Conservation (phyloP, 2,113 vertebrate genomes). For the Hippocampus barbouri region DNA sequence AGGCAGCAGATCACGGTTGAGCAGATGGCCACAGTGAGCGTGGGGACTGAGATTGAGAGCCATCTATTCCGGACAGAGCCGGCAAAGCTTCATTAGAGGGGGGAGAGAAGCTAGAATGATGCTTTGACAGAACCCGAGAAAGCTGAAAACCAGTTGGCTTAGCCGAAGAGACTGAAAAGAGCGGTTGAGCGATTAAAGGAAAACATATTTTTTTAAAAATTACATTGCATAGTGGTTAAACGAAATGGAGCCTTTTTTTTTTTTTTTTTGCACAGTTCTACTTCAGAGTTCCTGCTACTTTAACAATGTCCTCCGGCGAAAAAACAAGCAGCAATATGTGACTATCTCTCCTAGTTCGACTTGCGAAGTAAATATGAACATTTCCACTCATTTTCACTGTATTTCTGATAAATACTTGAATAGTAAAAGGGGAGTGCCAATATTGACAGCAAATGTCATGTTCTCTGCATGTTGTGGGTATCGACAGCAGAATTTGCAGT, state of each 20-base stretch:
- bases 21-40: neutral
- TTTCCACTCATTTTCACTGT: no score
- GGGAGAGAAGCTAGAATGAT: neutral
- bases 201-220: neutral
- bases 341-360: no score
- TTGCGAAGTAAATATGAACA: no score
- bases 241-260: neutral
- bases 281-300: neutral
- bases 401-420: no score
- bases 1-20: neutral
- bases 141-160: conserved; percentile 4
- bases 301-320: neutral
- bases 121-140: neutral
- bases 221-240: neutral
- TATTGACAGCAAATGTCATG: no score
- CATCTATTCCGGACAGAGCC: neutral
- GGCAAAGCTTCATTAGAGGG: neutral
- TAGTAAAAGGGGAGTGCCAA: no score
- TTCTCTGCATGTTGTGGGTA: no score
- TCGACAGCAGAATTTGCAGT: neutral
- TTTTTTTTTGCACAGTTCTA: neutral
- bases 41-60: neutral
- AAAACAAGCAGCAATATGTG: neutral
- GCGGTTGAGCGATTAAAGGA: neutral
- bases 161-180: neutral